phyloP scores from a whole-genome alignment of 2,797 vertebrate species.

The Mallotus villosus region DNA sequence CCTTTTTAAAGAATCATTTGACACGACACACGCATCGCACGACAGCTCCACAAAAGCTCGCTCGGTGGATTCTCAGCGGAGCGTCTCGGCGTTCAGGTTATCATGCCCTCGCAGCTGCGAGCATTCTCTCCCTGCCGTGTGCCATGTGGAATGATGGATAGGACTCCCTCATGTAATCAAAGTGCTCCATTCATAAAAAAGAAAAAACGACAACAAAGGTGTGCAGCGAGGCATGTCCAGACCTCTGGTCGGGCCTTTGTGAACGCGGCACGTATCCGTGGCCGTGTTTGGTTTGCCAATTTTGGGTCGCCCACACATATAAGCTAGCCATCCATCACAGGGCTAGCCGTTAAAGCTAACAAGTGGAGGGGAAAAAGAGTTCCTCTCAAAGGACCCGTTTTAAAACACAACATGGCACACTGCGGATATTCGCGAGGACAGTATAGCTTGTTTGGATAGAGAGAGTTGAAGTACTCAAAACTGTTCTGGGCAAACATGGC shows the following conservation, averaged over 20 bases:
- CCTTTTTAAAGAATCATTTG: no score
- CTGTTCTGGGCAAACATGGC: neutral
- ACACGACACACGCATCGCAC: neutral
- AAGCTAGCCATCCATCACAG: constrained; percentile 14
- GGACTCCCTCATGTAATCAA: neutral
- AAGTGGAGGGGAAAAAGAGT: neutral
- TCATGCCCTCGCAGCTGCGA: constrained; percentile 9
- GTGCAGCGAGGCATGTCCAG: constrained; percentile 6
- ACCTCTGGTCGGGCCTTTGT: constrained; percentile 13
- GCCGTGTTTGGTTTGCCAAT: constrained; percentile 6
- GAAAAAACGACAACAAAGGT: constrained; percentile 12
- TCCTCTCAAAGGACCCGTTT: neutral
- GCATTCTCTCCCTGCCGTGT: neutral
- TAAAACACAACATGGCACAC: neutral
- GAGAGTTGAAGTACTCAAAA: neutral
- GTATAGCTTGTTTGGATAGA: neutral
- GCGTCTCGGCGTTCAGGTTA: neutral
- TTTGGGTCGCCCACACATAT: neutral
- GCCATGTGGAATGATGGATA: constrained; percentile 10
- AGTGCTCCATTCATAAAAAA: constrained; percentile 6
- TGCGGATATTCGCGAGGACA: neutral
- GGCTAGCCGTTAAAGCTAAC: constrained; percentile 12
- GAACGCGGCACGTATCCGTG: neutral
- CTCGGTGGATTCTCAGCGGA: neutral
- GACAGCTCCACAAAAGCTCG: neutral